phyloP scores from a whole-genome alignment of 2,113 vertebrate genomes.

The Glaucidium brasilianum region DNA sequence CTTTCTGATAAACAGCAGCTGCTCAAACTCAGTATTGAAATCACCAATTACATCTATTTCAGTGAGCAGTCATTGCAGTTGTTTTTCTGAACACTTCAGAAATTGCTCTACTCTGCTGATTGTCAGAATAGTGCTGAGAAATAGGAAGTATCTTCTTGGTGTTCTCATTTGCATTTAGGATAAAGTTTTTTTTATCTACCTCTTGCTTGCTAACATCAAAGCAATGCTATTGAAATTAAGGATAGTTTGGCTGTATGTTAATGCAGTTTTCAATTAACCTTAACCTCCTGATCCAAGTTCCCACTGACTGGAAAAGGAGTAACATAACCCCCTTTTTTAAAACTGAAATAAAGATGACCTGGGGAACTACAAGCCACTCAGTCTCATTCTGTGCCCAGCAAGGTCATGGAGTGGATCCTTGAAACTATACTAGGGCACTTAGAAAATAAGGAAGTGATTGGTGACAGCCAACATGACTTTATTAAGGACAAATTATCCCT shows the following conservation, averaged over 20 bases:
- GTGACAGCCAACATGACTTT: too few species aligned
- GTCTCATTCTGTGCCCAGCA: too few species aligned
- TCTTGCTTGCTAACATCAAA: neutral
- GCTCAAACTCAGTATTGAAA: neutral
- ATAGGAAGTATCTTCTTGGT: neutral
- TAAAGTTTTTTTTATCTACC: neutral
- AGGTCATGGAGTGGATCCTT: too few species aligned
- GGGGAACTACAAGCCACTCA: too few species aligned
- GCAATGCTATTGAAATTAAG: neutral
- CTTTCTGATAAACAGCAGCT: neutral
- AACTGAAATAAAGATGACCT: too few species aligned
- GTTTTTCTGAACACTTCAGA: neutral
- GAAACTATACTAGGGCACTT: too few species aligned
- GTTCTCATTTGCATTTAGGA: neutral
- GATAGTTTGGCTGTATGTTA: neutral
- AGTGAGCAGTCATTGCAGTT: neutral
- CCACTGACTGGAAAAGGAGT: too few species aligned
- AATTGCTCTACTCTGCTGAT: neutral
- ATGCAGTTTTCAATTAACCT: neutral
- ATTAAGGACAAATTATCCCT: too few species aligned
- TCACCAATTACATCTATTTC: neutral
- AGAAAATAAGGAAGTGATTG: too few species aligned
- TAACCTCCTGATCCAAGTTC: neutral
- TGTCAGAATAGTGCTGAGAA: neutral
- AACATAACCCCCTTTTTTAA: too few species aligned